Base-by-base conservation (phyloP, 2,113 vertebrate species). In the Gavialis gangeticus region DNA sequence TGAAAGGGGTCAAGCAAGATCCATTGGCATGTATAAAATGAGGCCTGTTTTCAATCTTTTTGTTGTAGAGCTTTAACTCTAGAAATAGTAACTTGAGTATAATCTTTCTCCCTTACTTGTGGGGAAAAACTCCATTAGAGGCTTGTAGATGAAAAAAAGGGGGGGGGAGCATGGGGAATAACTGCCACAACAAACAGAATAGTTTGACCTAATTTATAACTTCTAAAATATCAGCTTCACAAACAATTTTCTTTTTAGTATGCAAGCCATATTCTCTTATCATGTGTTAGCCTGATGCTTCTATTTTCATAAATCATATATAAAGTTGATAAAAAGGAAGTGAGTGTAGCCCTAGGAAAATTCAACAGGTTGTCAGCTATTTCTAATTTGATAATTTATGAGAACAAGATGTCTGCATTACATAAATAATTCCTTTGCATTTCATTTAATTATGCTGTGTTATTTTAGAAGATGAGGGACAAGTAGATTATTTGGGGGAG, bases 401-500 rank as follows among this genome's bases (percentile, higher is more conserved):
- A 96, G 95, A 95, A 97, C 80, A 95, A 97, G 97, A 97, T 96
- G 76, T 96, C 95, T 98, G 96, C 85, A 90, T 97, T 97, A 96
- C 94, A 97, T 97, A 96, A 98, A 98, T 97, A 97, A 97, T 98
- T 97, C 93, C 85, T 86, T 97, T 95, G 75, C 84, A 95, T 97
- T 98, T 97, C 90, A 97, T 96, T 97, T 95, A 95, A 89, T 96
- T 97, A 90, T 77, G 66, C 55, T 87, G 79, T 73, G 84, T 88
- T 97, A 92, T 97, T 97, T 96, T 97, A 16, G 64, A 93, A 92
- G 87, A 81, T 84, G 85, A 91, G 82, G 94, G 28, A 96, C 92
- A 94, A 12, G 22, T 2, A 81, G 77, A 46, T 2, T n/a, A 97
- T 95, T 95, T 92, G 94, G 96, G 84, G 90, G 46, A 94, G 90